phyloP scores from a whole-genome alignment of 2,113 vertebrate species.

The Pitta sordida region DNA sequence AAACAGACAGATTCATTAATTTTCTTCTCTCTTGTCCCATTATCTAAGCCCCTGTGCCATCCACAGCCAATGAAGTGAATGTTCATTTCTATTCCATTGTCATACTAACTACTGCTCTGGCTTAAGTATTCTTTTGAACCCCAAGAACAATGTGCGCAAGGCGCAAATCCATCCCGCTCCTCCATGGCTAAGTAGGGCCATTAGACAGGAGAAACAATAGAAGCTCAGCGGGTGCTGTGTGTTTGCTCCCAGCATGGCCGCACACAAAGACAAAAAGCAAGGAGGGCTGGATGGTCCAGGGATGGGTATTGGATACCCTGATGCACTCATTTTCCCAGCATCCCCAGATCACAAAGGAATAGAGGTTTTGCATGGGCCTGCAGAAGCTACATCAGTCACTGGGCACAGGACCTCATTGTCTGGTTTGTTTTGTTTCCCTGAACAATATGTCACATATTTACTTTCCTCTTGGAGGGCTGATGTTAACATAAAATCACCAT shows the following conservation, averaged over 20 bases:
- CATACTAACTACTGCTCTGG: conserved; percentile 55
- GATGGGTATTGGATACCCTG: conserved; percentile 39
- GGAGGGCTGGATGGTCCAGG: conserved; percentile 38
- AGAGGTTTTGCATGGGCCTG: conserved; percentile 20
- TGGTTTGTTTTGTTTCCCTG: conserved; percentile 57
- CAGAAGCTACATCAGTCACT: conserved; percentile 34
- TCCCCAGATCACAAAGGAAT: conserved; percentile 41
- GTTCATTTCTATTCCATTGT: conserved; percentile 60
- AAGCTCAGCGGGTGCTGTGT: conserved; percentile 42
- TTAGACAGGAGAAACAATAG: conserved; percentile 66
- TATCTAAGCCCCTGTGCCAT: conserved; percentile 33
- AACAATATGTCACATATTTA: conserved; percentile 63
- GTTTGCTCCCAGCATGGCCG: conserved; percentile 50
- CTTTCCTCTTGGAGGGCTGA: conserved; percentile 46
- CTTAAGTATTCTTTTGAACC: conserved; percentile 65
- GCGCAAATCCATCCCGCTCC: conserved; percentile 53
- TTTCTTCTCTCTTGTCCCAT: conserved; percentile 25
- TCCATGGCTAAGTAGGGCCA: conserved; percentile 57
- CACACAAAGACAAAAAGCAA: conserved; percentile 59
- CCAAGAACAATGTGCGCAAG: conserved; percentile 50
- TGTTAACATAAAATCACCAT: conserved; percentile 24
- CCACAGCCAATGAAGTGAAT: conserved; percentile 30
- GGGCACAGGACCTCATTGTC: conserved; percentile 53
- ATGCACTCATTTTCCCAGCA: conserved; percentile 49
- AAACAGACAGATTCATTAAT: conserved; percentile 42